Evolutionary conservation across 2,113 vertebrate genomes (phyloP).

Genomic region (Erythrocercus mccallii): DNA sequence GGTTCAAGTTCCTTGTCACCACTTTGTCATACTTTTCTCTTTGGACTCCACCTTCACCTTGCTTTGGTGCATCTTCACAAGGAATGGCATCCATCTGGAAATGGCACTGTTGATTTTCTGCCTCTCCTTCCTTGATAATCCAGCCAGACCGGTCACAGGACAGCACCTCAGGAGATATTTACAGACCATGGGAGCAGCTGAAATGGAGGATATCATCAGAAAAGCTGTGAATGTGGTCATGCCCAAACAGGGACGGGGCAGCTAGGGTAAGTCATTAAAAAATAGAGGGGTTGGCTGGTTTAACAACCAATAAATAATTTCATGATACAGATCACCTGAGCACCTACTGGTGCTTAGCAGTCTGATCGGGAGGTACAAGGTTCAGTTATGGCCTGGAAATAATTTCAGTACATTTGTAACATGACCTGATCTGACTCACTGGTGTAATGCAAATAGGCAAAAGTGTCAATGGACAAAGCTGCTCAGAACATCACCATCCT

Average conservation of each 20-base stretch:
- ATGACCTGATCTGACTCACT: not conserved
- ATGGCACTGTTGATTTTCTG: not conserved
- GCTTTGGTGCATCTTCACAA: not conserved
- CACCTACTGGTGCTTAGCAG: not conserved
- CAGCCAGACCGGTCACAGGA: not conserved
- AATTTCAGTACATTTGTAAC: not conserved
- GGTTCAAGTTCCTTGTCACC: not conserved
- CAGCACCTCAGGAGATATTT: not conserved
- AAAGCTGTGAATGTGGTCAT: not conserved
- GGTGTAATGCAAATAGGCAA: not conserved
- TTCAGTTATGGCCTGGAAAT: not conserved
- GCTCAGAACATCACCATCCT: not conserved
- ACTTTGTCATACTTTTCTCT: not conserved
- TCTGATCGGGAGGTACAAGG: not conserved
- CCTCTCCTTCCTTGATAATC: not conserved
- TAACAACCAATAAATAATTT: not conserved
- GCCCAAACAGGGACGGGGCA: not conserved
- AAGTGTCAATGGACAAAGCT: not conserved
- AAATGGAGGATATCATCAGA: not conserved
- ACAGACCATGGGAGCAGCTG: not conserved
- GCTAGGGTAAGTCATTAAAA: not conserved
- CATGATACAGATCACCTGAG: not conserved
- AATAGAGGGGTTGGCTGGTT: not conserved
- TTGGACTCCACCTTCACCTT: not conserved
- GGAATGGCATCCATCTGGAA: not conserved